Percentiles rank a stretch among this genome's conserved stretches.
Evolutionary conservation across 2,113 vertebrate species (phyloP).

Genomic region (Alosa alosa): DNA sequence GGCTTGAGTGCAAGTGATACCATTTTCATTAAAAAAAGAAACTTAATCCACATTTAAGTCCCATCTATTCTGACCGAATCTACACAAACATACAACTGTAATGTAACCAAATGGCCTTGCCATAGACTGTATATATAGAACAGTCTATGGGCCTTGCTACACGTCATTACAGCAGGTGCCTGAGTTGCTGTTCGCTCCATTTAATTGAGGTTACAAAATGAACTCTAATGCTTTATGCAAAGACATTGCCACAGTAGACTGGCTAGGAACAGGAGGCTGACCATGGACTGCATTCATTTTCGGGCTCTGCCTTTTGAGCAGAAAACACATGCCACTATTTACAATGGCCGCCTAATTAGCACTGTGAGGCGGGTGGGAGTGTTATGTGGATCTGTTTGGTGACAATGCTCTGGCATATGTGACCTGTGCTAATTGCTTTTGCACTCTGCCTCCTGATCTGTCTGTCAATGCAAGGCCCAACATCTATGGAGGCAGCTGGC

Average conservation of each 20-base stretch:
- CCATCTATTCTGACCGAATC: background rate
- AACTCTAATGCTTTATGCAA: background rate
- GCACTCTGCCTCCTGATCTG: constrained; percentile 1
- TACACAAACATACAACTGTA: background rate
- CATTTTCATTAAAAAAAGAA: too few species aligned
- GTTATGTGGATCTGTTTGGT: background rate
- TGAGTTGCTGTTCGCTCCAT: background rate
- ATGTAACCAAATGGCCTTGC: background rate
- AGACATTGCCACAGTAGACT: too few species aligned
- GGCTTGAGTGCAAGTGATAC: too few species aligned
- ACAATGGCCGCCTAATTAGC: background rate
- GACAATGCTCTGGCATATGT: constrained; percentile 8
- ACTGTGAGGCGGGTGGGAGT: background rate
- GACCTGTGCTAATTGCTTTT: background rate
- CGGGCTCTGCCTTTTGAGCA: background rate
- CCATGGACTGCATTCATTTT: background rate
- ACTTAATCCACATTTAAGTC: background rate
- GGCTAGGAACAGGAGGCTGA: background rate
- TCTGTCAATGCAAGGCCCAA: constrained; percentile 1
- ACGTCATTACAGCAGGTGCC: too few species aligned
- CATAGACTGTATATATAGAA: too few species aligned
- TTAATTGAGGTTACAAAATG: background rate
- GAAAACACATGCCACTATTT: background rate
- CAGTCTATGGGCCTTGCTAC: too few species aligned
- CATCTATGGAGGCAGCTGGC: background rate